These are phyloP conservation scores for Trichopoda pennipes DNA, from an alignment of 2,888 invertebrate genomes.

Conservation along the genomic window DNA sequence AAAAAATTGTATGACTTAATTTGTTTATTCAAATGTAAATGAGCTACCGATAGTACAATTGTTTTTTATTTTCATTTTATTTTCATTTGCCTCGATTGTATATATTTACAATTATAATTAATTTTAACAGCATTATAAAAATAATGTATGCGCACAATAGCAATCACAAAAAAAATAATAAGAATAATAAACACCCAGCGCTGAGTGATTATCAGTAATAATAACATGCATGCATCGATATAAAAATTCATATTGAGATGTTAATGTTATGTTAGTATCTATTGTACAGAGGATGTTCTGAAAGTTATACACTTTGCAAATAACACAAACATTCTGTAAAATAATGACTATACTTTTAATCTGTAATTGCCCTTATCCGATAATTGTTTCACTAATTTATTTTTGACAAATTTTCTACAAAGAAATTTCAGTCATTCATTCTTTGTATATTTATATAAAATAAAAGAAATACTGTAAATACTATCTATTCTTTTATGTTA, in stretches of 20 bases:
- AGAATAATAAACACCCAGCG: not conserved
- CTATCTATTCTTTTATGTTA: too few relatives aligned
- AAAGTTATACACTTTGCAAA: not conserved
- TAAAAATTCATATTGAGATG: not conserved
- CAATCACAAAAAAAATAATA: not conserved
- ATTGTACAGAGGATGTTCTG: not conserved
- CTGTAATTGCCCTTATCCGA: too few relatives aligned
- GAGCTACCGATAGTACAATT: constrained; percentile 39
- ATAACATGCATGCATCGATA: too few relatives aligned
- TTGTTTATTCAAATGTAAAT: constrained; percentile 59
- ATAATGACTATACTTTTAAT: too few relatives aligned
- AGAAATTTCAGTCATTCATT: too few relatives aligned
- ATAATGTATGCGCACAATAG: constrained; percentile 4
- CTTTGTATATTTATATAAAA: too few relatives aligned
- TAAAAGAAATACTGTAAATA: too few relatives aligned
- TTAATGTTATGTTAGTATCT: constrained; percentile 10
- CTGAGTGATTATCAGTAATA: constrained; percentile 39
- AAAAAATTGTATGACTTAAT: constrained; percentile 25
- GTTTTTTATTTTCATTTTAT: constrained; percentile 8
- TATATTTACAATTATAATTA: constrained; percentile 57
- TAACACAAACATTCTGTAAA: too few relatives aligned
- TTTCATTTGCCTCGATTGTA: not conserved
- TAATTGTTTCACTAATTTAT: too few relatives aligned
- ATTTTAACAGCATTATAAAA: constrained; percentile 48
- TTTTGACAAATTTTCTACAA: too few relatives aligned